Base-by-base conservation (phyloP, 2,888 invertebrate species). In the Drosophila atroscutellata region DNA sequence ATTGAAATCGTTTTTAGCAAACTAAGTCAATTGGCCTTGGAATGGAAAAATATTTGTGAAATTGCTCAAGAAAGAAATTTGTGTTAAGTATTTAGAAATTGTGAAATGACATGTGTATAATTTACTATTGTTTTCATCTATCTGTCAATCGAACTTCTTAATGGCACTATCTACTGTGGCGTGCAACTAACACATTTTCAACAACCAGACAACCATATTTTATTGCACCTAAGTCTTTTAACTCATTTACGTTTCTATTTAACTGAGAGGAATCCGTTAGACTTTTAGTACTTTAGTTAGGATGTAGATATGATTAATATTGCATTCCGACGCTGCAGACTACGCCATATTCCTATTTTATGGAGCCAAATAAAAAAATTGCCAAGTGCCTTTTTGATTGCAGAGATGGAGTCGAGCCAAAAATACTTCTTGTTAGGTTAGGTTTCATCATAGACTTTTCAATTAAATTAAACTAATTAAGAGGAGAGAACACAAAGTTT, bases 11-110 rank as follows among this genome's bases (percentile, higher is more conserved):
- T 56, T 56, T 50, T 49, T 18, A 26, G 28, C 9, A 20, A 47
- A 36, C 66, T 36, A 36, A 52, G 28, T 55, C 36, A 54, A 37
- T 54, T 54, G 36, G 34, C 7, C 15, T n/a, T 4, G 26, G 6
- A 39, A 15, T 37, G 5, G 4, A 13, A 39, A 28, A 56, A 15
- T 13, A n/a, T 55, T 37, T 37, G 26, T 7, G 54, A 39, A 55
- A 52, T 52, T 52, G 15, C 20, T 3, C 6, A 34, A 8, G 5
- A 52, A 24, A 52, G 32, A 52, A 34, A 34, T 51, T 51, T 3
- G 7, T n/a, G 13, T 13, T 32, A 20, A 28, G 26, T 18, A 49
- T 28, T 26, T 49, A 9, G 6, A 45, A 45, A 24, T 15, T 24
- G 45, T 24, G 45, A 24, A 45, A 15, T 8, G 3, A 15, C 45